Base-by-base conservation (phyloP, 2,888 invertebrate species). In the Ichneumon xanthorius region DNA sequence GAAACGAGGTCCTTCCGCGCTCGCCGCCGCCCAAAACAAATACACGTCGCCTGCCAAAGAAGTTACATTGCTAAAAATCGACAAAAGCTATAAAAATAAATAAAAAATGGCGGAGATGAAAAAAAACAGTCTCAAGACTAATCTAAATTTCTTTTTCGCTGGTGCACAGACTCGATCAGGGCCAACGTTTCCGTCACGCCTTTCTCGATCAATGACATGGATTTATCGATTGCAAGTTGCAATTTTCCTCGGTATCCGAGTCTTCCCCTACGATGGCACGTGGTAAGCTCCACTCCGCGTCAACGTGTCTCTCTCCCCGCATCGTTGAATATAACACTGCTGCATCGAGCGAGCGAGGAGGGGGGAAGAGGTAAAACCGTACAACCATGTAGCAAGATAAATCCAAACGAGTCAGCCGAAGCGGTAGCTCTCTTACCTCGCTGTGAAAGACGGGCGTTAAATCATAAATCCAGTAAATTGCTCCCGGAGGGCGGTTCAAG, bases 391-490 rank as follows among this genome's bases (percentile, higher is more conserved):
- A 61, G 61, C 26, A 30, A 26, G 61, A 61, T 61, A 30, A 30
- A 61, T 61, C 61, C n/a, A 61, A 61, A 61, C 61, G 61, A 61
- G 61, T 61, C 61, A 16, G 73, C 73, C 19, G 40, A 22, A 73
- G 78, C 33, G 86, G 89, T 89, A 89, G 89, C 87, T 86, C 86
- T 79, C 86, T 82, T 88, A 82, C 86, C 81, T 86, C 82, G 82
- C 80, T 81, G 88, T 89, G 90, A 90, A 86, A 89, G 90, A 91
- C 90, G 91, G 88, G 90, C 91, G 91, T 92, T 91, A 90, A 92
- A 92, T 92, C 90, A 90, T 91, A 92, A 92, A 91, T 91, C 89
- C 89, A 89, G 90, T 88, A 91, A 91, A 91, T 91, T 91, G 90
- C 89, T 88, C 88, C 79, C 82, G 87, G 87, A 81, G 84, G 78